Percentiles rank a stretch among this genome's conserved stretches.
phyloP scores from a whole-genome alignment of 1,140 invertebrate species.

The Cotesia vestalis region DNA sequence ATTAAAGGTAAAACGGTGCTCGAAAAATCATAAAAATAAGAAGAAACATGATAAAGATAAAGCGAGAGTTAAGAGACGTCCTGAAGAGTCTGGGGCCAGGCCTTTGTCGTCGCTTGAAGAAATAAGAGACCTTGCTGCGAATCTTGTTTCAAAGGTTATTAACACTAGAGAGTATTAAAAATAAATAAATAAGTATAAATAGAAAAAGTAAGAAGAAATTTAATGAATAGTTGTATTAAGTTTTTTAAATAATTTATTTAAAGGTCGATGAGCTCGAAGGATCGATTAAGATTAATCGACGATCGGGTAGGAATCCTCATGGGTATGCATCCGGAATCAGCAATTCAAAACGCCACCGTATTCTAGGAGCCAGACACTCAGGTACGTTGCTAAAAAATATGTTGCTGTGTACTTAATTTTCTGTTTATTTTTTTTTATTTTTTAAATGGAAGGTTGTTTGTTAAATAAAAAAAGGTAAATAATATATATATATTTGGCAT shows the following conservation, averaged over 20 bases:
- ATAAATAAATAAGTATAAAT: background rate
- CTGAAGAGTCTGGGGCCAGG: background rate
- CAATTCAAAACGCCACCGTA: background rate
- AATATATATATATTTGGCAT: slow-evolving; percentile 29
- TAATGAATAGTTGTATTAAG: background rate
- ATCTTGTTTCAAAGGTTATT: slow-evolving; percentile 25
- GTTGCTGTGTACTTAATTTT: too few relatives aligned
- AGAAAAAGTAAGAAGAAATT: background rate
- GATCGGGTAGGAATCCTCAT: background rate
- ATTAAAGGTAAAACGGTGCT: too few relatives aligned
- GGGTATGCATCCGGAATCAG: background rate
- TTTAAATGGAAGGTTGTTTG: too few relatives aligned
- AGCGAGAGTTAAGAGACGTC: slow-evolving; percentile 8
- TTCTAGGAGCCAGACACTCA: background rate
- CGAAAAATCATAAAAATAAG: background rate
- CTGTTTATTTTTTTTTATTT: too few relatives aligned
- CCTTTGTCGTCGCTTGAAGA: slow-evolving; percentile 21
- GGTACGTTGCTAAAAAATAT: slow-evolving; percentile 1
- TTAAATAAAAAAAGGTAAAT: background rate
- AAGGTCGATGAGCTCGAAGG: slow-evolving; percentile 13
- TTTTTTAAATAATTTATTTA: background rate
- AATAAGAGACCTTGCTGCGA: slow-evolving; percentile 24
- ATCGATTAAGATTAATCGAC: background rate
- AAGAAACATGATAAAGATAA: slow-evolving; percentile 9
- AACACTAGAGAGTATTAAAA: background rate